A percentile compares a stretch with the other conserved stretches of the same genome.
These are phyloP conservation scores for Ianthella basta DNA, from an alignment of 37 sponge, comb jelly and placozoan species.

Conservation along the genomic window DNA sequence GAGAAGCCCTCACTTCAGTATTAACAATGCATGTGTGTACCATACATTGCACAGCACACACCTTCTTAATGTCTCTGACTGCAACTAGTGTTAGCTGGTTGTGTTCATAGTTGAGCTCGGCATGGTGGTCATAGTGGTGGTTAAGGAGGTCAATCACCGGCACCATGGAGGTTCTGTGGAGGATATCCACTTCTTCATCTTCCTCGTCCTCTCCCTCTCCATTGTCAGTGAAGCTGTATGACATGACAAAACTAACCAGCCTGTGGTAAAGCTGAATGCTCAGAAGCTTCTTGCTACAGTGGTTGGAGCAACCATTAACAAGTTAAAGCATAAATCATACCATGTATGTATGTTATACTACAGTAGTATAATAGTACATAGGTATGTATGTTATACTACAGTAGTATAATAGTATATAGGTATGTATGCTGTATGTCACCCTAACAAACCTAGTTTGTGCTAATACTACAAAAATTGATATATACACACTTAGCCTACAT, in stretches of 20 bases:
- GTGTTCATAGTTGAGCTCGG: slow-evolving; percentile 49
- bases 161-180: slow-evolving; percentile 66
- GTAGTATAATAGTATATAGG: too few species aligned
- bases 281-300: slow-evolving; percentile 33
- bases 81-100: slow-evolving; percentile 49
- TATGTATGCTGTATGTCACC: too few species aligned
- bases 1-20: too few species aligned
- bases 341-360: background rate
- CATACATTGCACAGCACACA: background rate
- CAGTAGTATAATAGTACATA: too few species aligned
- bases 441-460: too few species aligned
- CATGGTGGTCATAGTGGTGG: slow-evolving; percentile 70
- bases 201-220: slow-evolving; percentile 22
- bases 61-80: slow-evolving; percentile 57
- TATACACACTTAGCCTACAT: too few species aligned
- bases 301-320: background rate
- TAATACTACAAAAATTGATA: too few species aligned
- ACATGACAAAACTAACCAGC: slow-evolving; percentile 73
- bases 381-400: too few species aligned
- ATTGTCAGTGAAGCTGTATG: slow-evolving; percentile 73
- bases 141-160: slow-evolving; percentile 82
- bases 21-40: too few species aligned
- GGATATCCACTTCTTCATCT: slow-evolving; percentile 8
- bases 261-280: slow-evolving; percentile 30
- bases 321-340: background rate